Conservation (phyloP, 2,113 vertebrate genomes). For the Brachypteracias leptosomus region DNA sequence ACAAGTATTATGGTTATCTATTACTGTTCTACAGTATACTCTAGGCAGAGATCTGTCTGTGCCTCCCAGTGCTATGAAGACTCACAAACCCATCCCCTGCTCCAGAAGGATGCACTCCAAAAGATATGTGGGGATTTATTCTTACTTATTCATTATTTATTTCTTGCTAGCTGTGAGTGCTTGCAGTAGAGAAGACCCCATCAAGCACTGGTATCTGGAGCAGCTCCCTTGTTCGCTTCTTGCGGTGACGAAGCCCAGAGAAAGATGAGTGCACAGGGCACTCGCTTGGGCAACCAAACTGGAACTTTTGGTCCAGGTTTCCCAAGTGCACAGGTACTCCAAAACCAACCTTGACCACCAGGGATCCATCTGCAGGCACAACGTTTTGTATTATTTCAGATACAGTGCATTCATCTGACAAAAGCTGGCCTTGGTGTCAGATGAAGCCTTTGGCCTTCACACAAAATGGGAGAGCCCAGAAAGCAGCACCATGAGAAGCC, state of each 20-base stretch:
- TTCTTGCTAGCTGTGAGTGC: background rate
- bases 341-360: too few species aligned
- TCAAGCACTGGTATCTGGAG: background rate
- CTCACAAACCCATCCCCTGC: background rate
- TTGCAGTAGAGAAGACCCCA: background rate
- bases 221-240: background rate
- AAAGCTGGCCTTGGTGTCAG: background rate
- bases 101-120: background rate
- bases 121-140: background rate
- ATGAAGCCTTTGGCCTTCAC: too few species aligned
- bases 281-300: background rate
- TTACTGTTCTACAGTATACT: background rate
- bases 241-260: background rate
- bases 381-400: background rate
- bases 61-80: background rate
- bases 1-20: background rate
- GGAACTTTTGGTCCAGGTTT: background rate
- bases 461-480: background rate
- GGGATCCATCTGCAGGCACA: background rate
- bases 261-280: background rate
- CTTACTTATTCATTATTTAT: too few species aligned
- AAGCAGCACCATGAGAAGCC: background rate
- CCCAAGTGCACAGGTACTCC: background rate
- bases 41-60: background rate
- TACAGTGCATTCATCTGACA: background rate